Evolutionary conservation across 2,113 vertebrate species (phyloP).

Genomic region (Rattus norvegicus): GRCr8 NC_086022.1:67753501-67754000

Average conservation of each 20-base stretch:
- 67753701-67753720: neutral
- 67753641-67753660: neutral
- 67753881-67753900: neutral
- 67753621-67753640: neutral
- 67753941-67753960: neutral
- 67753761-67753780: neutral
- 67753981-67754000: neutral
- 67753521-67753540: neutral
- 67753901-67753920: neutral
- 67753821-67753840: neutral
- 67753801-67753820: neutral
- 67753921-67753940: neutral
- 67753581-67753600: neutral
- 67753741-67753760: neutral
- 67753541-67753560: neutral
- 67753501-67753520: neutral
- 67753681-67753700: neutral
- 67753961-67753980: neutral
- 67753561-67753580: neutral
- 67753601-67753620: neutral
- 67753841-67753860: neutral
- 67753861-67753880: neutral
- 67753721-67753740: neutral
- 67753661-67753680: neutral
- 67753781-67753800: neutral